Evolutionary conservation across 2,797 vertebrate genomes (phyloP).

Genomic region (Sebastes minor): DNA sequence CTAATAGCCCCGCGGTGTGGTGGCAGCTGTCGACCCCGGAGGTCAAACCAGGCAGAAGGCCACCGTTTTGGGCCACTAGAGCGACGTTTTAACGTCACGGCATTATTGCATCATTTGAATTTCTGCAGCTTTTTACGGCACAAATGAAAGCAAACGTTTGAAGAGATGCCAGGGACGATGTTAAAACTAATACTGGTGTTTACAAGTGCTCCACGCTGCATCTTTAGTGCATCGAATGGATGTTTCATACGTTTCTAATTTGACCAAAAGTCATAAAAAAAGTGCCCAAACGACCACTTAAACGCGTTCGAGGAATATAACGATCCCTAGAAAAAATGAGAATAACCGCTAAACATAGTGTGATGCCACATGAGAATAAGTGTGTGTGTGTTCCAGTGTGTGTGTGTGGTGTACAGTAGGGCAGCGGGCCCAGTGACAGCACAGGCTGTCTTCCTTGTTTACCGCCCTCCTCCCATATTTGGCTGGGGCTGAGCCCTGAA

Average conservation of each 20-base stretch:
- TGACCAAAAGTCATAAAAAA: background rate
- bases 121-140: background rate
- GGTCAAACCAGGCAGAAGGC: conserved; percentile 60
- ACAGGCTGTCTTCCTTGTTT: conserved; percentile 73
- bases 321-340: background rate
- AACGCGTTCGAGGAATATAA: background rate
- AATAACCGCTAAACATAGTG: conserved; percentile 9
- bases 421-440: conserved; percentile 44
- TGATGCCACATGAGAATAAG: conserved; percentile 5
- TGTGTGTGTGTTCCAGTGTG: background rate
- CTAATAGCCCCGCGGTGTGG: conserved; percentile 59
- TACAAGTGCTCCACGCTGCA: background rate
- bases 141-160: background rate
- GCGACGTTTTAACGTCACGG: background rate
- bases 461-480: conserved; percentile 85
- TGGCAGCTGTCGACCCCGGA: conserved; percentile 72
- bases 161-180: background rate
- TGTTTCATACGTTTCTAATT: background rate
- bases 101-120: background rate
- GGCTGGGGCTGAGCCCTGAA: conserved; percentile 81
- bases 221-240: background rate
- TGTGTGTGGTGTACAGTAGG: conserved; percentile 43
- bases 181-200: background rate
- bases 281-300: background rate
- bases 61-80: conserved; percentile 10